Percentiles rank a stretch among this genome's conserved stretches.
Evolutionary conservation across 1,140 invertebrate genomes (phyloP).

Genomic region (Wasmannia auropunctata): DNA sequence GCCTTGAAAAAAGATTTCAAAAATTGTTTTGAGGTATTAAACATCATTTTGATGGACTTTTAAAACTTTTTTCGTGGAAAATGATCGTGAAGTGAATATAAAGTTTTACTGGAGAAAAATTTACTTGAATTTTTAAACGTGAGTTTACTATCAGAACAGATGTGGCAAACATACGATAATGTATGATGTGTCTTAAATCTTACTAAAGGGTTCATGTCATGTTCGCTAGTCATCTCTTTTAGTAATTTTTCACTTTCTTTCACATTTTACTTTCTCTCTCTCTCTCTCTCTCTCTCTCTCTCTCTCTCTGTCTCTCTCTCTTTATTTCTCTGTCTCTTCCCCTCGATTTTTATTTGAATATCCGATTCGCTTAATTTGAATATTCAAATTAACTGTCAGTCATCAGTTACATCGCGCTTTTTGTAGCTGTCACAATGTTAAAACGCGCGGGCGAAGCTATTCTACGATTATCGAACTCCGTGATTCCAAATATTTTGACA

Average conservation of each 20-base stretch:
- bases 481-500: slow-evolving; percentile 26
- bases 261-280: neutral
- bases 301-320: too few relatives aligned
- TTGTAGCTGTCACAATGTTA: neutral
- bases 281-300: neutral
- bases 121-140: neutral
- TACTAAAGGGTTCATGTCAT: neutral
- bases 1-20: neutral
- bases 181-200: neutral
- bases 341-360: slow-evolving; percentile 10
- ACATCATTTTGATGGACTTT: neutral
- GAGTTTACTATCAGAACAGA: neutral
- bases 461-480: neutral
- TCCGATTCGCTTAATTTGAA: neutral
- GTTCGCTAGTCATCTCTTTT: neutral
- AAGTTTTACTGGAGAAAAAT: neutral
- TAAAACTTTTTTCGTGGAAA: neutral
- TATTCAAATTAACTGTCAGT: slow-evolving; percentile 44
- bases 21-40: neutral
- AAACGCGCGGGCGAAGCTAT: neutral
- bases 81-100: neutral
- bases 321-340: neutral
- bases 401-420: slow-evolving; percentile 5
- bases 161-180: neutral
- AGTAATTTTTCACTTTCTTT: slow-evolving; percentile 4